A percentile compares a stretch with the other conserved stretches of the same genome.
These are phyloP conservation scores for Sphyrna mokarran DNA, from an alignment of 2,113 vertebrate species.

Conservation along the genomic window DNA sequence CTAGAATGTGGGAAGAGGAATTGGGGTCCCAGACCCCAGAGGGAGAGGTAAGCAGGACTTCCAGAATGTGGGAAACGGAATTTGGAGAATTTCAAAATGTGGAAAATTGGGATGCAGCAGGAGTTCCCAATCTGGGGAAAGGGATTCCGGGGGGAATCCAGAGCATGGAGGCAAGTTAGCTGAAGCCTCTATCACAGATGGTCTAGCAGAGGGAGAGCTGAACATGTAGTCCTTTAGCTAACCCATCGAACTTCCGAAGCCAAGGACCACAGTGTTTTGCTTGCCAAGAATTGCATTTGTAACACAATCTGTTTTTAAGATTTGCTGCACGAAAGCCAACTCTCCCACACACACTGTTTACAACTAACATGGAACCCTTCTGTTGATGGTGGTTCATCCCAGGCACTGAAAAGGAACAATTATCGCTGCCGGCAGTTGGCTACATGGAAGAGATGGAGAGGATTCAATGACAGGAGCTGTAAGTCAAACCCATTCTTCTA, in stretches of 20 bases:
- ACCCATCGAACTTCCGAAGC: neutral
- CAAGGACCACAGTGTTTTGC: neutral
- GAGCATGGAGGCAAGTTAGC: neutral
- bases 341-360: slow-evolving; percentile 27
- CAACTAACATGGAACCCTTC: neutral
- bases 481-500: neutral
- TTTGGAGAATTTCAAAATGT: neutral
- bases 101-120: neutral
- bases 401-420: neutral
- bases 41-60: neutral
- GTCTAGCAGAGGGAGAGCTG: neutral
- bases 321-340: neutral
- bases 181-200: neutral
- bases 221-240: neutral
- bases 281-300: slow-evolving; percentile 10
- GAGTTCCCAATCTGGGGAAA: neutral
- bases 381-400: neutral
- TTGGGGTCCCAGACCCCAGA: too few species aligned
- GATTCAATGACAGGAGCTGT: neutral
- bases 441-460: neutral
- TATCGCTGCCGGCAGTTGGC: neutral
- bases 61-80: neutral
- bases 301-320: slow-evolving; percentile 18
- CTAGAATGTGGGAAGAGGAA: neutral
- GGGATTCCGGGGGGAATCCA: neutral